These are phyloP conservation scores for Oenanthe melanoleuca DNA, from an alignment of 2,113 vertebrate genomes.

Conservation along the genomic window DNA sequence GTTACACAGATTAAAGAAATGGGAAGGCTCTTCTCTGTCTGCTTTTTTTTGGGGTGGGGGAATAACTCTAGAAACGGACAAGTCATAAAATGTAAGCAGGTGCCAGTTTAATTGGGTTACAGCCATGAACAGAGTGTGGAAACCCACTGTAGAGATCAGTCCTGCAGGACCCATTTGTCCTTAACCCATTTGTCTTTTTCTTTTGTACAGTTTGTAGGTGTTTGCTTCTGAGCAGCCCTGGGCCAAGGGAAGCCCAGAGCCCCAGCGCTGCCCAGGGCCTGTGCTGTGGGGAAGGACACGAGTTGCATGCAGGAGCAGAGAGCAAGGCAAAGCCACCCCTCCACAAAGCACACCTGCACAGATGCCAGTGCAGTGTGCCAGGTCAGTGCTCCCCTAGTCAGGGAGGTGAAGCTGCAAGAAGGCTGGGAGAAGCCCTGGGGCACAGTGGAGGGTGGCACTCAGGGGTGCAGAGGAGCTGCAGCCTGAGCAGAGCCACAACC, in stretches of 20 bases:
- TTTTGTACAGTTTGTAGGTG: neutral
- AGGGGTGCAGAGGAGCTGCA: neutral
- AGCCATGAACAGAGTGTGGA: neutral
- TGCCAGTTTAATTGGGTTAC: slow-evolving; percentile 43
- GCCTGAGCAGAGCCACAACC: neutral
- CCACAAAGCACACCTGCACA: neutral
- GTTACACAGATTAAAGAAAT: slow-evolving; percentile 85
- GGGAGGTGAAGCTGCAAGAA: neutral
- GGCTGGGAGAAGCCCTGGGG: neutral
- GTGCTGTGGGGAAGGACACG: neutral
- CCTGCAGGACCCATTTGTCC: neutral
- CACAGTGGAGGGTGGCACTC: neutral
- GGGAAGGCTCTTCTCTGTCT: slow-evolving; percentile 79
- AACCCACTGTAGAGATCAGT: neutral
- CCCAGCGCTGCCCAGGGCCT: rapidly evolving
- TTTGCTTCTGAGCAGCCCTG: neutral
- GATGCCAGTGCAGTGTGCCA: neutral
- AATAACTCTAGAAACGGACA: neutral
- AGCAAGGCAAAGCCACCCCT: neutral
- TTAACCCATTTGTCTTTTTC: neutral
- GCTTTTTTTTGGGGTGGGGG: slow-evolving; percentile 13
- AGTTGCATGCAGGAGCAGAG: neutral
- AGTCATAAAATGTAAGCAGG: neutral
- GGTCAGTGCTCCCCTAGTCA: neutral
- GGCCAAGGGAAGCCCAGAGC: neutral